Percentiles rank a stretch among this genome's conserved stretches.
Evolutionary conservation across 2,888 invertebrate species (phyloP).

Genomic region (Penaeus monodon): DNA sequence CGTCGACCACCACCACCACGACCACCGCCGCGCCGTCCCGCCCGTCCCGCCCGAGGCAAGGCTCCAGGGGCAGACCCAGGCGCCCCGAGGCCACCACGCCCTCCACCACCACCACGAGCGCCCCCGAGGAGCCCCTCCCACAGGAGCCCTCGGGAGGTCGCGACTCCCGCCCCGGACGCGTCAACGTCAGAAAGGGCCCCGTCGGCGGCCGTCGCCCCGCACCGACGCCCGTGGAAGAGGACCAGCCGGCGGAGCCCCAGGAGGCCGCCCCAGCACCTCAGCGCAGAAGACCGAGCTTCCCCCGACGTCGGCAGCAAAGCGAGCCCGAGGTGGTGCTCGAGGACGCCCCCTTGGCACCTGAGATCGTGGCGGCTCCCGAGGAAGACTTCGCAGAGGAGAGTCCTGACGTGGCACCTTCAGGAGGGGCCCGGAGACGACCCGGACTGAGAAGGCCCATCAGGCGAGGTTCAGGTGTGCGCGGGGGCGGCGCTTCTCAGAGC

Average conservation of each 20-base stretch:
- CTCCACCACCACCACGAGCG: constrained; percentile 16
- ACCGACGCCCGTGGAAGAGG: neutral
- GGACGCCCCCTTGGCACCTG: too few relatives aligned
- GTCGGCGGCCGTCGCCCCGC: neutral
- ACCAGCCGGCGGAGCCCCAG: neutral
- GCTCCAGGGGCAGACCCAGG: constrained; percentile 1
- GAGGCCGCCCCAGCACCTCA: neutral
- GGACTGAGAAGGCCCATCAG: too few relatives aligned
- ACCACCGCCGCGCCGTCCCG: constrained; percentile 10
- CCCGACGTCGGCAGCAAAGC: neutral
- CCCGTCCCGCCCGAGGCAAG: constrained; percentile 9
- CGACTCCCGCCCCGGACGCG: neutral
- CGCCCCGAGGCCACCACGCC: constrained; percentile 4
- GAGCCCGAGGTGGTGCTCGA: neutral
- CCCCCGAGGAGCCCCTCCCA: neutral
- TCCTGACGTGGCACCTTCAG: too few relatives aligned
- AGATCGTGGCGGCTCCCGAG: too few relatives aligned
- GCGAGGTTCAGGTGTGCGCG: too few relatives aligned
- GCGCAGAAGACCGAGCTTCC: constrained; percentile 14
- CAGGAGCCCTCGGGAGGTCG: neutral
- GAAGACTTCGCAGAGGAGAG: too few relatives aligned
- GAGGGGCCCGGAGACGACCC: too few relatives aligned
- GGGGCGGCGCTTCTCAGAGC: neutral
- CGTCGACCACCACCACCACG: constrained; percentile 46
- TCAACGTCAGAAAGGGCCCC: constrained; percentile 31